Base-by-base conservation (phyloP, 2,113 vertebrate species). In the Prietella phreatophila region DNA sequence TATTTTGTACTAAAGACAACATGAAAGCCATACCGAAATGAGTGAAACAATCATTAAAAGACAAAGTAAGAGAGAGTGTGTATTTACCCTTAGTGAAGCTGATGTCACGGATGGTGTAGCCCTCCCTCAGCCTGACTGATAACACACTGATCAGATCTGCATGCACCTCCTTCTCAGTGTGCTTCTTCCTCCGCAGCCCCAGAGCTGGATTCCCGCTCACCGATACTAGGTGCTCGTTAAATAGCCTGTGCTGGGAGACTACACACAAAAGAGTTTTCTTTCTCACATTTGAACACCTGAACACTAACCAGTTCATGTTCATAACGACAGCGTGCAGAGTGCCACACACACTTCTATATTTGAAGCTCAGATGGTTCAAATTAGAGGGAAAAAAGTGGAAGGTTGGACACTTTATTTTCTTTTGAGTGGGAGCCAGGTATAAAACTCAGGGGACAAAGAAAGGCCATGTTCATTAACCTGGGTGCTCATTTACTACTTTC, bases 161-260 rank as follows among this genome's bases (percentile, higher is more conserved):
- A 0, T 96, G 96, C 86, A 99, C 97, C 88, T 99, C 98, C 88
- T 99, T 99, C 93, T 99, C 98, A 0, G 97, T 96, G 93, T 99
- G 98, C 91, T 99, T 99, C 93, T 99, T 99, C 89, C 98, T 95
- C 42, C 98, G 95, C 95, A 97, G 96, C 0, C 97, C 97, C 91
- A 99, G 93, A 0, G 98, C 97, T 0, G 98, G 98, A 92, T 99
- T 99, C 85, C 97, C 97, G 88, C 97, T 99, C 14, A 97, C 97
- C 0, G 97, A 99, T 90, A 99, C 97, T 91, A 99, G 93, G 90
- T 99, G 98, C 93, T 99, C 98, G 0, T 99, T 99, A 93, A 99
- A 99, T 19, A 99, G 93, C 82, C 97, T 97, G 93, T 99, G 97
- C 92, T 99, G 97, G 36, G 97, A 97, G 90, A 97, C 98, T 99